Evolutionary conservation across 2,113 vertebrate genomes (phyloP).

Genomic region (Sclerurus mexicanus): DNA sequence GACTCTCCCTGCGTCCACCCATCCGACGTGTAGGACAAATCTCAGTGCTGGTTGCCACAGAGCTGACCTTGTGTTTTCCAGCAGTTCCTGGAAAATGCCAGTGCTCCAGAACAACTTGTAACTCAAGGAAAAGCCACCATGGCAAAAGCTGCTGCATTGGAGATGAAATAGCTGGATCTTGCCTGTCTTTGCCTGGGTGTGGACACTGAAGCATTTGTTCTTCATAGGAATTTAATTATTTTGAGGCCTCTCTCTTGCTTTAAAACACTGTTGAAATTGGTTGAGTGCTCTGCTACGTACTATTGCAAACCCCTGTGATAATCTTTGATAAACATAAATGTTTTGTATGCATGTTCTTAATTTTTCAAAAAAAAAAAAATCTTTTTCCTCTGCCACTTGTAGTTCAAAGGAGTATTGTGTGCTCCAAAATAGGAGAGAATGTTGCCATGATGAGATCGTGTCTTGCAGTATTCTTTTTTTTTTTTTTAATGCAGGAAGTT

Average conservation of each 20-base stretch:
- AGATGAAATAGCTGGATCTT: background rate
- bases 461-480: background rate
- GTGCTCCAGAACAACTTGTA: rapidly evolving
- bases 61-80: background rate
- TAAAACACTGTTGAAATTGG: background rate
- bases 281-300: background rate
- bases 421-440: background rate
- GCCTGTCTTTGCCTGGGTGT: background rate
- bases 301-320: background rate
- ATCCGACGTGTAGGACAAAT: background rate
- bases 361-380: background rate
- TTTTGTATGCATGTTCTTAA: background rate
- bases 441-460: background rate
- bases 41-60: background rate
- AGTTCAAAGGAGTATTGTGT: background rate
- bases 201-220: background rate
- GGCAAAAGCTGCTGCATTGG: background rate
- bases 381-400: background rate
- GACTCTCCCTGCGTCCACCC: background rate
- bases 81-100: background rate
- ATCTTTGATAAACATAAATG: background rate
- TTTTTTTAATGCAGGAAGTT: background rate
- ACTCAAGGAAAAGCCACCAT: background rate
- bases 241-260: background rate
- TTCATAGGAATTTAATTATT: background rate